phyloP scores from a whole-genome alignment of 2,797 vertebrate species.

The Xenentodon cancila region DNA sequence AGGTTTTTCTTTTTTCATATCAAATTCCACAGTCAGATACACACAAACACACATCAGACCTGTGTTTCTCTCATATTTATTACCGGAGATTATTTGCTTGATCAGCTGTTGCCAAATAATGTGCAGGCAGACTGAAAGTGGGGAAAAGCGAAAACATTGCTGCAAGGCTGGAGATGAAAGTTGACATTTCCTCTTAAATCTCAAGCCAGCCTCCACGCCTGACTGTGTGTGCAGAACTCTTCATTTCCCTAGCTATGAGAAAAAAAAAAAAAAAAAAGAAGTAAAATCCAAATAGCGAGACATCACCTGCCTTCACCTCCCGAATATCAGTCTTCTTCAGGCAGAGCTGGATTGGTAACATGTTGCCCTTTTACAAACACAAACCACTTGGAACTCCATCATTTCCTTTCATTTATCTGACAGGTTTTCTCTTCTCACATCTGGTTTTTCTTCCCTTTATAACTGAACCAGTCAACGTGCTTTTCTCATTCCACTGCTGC shows the following conservation, averaged over 20 bases:
- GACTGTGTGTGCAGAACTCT: constrained; percentile 28
- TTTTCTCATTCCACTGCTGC: constrained; percentile 20
- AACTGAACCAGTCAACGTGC: constrained; percentile 10
- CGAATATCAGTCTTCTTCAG: constrained; percentile 50
- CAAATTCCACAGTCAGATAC: background rate
- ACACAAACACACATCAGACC: background rate
- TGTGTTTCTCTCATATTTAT: background rate
- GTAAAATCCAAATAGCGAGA: constrained; percentile 42
- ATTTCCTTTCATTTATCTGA: constrained; percentile 16
- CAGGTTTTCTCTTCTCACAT: constrained; percentile 5
- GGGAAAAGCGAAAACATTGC: constrained; percentile 22
- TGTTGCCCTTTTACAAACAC: constrained; percentile 43
- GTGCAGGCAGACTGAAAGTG: background rate
- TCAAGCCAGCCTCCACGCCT: background rate
- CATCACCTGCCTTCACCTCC: constrained; percentile 54
- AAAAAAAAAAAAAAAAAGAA: constrained; percentile 17
- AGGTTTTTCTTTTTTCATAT: too few relatives aligned
- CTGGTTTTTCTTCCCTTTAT: background rate
- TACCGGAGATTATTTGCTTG: background rate
- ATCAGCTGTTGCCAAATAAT: background rate
- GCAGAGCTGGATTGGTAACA: constrained; percentile 31
- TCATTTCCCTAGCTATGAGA: constrained; percentile 35
- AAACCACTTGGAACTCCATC: constrained; percentile 25
- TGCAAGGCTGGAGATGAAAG: background rate
- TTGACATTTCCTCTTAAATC: constrained; percentile 40